Base-by-base conservation (phyloP, 2,113 vertebrate species). In the Anoplopoma fimbria region DNA sequence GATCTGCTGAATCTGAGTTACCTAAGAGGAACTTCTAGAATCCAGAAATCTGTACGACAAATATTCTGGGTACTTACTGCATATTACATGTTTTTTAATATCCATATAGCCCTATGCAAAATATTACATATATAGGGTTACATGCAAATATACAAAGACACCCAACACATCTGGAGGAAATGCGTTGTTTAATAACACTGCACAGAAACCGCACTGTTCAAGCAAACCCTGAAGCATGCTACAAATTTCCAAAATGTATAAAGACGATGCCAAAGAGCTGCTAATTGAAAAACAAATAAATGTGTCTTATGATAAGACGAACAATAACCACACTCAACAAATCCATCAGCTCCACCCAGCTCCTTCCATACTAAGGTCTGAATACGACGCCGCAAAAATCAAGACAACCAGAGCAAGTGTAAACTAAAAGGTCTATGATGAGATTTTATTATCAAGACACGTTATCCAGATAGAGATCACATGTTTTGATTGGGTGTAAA, bases 21-120 rank as follows among this genome's bases (percentile, higher is more conserved):
- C n/a, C 42, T 81, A 62, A n/a, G 38, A 61, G 31, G n/a, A 65
- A 29, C 3, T 60, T 78, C 40, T 21, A 42, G 36, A 38, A 38
- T 38, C 9, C 57, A 27, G n/a, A 73, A 72, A 27, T 7, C 67
- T 70, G 14, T 13, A 49, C 27, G 31, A 77, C 53, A n/a, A n/a
- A 45, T 53, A 71, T 29, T n/a, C 8, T 63, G n/a, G 17, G 38
- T 53, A n/a, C 9, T 55, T 47, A 19, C 68, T 55, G 21, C n/a
- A n/a, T n/a, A n/a, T n/a, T n/a, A n/a, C 21, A 62, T 53, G 21
- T 62, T 34, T 38, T 5, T 65, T 40, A 15, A 61, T 73, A 73
- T n/a, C 17, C 10, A 58, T 38, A 33, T 12, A 31, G 55, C 55
- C 64, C 34, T 31, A 23, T 61, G 51, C 51, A 29, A 67, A 29